A percentile compares a stretch with the other conserved stretches of the same genome.
Conservation (phyloP, 2,797 vertebrate species). For the Betta splendens region DNA sequence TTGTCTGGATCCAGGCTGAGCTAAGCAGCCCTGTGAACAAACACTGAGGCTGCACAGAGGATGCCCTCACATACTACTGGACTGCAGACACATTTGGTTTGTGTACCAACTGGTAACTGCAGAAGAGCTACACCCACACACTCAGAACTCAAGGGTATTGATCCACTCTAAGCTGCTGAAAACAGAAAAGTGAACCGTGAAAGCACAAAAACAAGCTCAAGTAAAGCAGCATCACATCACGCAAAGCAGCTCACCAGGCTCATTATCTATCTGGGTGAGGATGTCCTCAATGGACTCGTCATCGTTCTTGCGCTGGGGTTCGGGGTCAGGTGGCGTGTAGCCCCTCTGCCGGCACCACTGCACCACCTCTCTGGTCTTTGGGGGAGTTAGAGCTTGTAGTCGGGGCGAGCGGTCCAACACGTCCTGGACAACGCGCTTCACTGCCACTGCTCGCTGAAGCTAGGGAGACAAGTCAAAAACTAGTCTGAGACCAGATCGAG, state of each 20-base stretch:
- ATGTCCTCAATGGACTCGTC: constrained; percentile 96
- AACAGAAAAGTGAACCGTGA: constrained; percentile 8
- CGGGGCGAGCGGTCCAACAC: constrained; percentile 89
- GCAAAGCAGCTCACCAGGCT: constrained; percentile 83
- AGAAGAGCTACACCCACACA: constrained; percentile 49
- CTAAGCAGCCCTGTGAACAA: constrained; percentile 34
- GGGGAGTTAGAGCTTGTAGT: constrained; percentile 87
- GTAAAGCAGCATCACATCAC: background rate
- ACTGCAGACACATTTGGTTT: constrained; percentile 28
- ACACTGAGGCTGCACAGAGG: constrained; percentile 18
- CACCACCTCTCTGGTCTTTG: constrained; percentile 93
- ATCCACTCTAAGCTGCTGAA: constrained; percentile 32
- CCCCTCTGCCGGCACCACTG: constrained; percentile 96
- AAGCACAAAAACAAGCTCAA: constrained; percentile 3
- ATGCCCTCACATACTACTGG: constrained; percentile 29
- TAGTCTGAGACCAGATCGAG: no score
- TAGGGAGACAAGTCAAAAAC: constrained; percentile 56
- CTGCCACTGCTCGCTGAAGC: constrained; percentile 94
- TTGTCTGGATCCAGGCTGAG: constrained; percentile 35
- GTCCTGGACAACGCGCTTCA: constrained; percentile 91
- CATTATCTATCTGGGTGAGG: constrained; percentile 94
- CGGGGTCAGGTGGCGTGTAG: constrained; percentile 90
- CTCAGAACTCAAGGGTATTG: constrained; percentile 35
- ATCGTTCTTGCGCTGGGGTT: constrained; percentile 80
- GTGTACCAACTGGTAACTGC: constrained; percentile 23